Evolutionary conservation across 1,140 invertebrate genomes (phyloP).

Genomic region (Eulimnadia texana): DNA sequence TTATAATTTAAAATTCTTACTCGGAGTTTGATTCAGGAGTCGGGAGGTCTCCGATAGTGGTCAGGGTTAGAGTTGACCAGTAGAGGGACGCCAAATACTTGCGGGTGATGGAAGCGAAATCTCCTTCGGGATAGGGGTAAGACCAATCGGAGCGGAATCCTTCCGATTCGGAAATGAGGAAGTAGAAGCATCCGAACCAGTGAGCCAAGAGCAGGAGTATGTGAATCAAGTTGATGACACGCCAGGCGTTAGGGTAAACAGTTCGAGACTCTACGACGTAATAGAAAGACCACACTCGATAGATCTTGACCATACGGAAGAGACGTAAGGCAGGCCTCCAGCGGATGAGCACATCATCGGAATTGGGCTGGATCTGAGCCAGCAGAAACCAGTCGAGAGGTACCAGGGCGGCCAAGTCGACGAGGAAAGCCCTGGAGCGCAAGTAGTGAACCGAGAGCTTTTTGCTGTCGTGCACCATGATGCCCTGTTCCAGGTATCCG

Average conservation of each 20-base stretch:
- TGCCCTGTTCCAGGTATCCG: slow-evolving; percentile 86
- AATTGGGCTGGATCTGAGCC: slow-evolving; percentile 27
- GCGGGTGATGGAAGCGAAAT: slow-evolving; percentile 68
- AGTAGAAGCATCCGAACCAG: slow-evolving; percentile 97
- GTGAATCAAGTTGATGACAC: slow-evolving; percentile 85
- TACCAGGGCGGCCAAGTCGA: slow-evolving; percentile 66
- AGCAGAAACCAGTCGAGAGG: slow-evolving; percentile 77
- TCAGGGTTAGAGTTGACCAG: slow-evolving; percentile 92
- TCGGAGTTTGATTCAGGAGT: slow-evolving; percentile 88
- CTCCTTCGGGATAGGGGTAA: slow-evolving; percentile 71
- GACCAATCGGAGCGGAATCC: slow-evolving; percentile 82
- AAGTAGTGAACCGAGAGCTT: slow-evolving; percentile 81
- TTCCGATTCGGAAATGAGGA: slow-evolving; percentile 79
- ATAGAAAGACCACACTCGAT: slow-evolving; percentile 80
- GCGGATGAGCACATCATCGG: neutral
- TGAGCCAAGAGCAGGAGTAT: slow-evolving; percentile 86
- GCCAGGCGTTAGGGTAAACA: slow-evolving; percentile 87
- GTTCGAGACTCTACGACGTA: slow-evolving; percentile 91
- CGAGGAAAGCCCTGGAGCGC: slow-evolving; percentile 64
- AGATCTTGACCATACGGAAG: slow-evolving; percentile 49
- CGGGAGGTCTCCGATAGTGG: slow-evolving; percentile 86
- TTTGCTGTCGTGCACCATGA: slow-evolving; percentile 81
- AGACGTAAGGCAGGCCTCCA: slow-evolving; percentile 28
- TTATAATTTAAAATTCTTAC: no score
- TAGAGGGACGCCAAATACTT: slow-evolving; percentile 89